Conservation (phyloP, 2,113 vertebrate genomes). For the Patagioenas fasciata region DNA sequence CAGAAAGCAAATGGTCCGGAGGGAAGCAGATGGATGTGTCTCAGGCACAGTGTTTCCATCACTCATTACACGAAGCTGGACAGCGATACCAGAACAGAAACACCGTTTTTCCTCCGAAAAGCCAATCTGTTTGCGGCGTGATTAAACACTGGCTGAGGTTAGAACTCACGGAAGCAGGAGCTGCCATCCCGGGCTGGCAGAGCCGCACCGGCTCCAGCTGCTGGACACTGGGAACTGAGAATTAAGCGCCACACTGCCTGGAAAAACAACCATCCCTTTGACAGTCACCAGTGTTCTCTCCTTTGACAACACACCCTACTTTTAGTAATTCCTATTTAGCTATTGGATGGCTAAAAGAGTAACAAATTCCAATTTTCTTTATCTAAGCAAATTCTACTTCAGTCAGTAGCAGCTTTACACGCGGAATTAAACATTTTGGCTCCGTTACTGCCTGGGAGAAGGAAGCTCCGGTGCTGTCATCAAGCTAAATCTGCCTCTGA, state of each 20-base stretch:
- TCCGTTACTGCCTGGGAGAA: not conserved
- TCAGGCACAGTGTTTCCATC: not conserved
- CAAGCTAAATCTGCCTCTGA: not conserved
- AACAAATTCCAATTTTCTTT: not conserved
- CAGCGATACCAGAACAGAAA: not conserved
- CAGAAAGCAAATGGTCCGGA: not conserved
- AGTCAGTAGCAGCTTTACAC: not conserved
- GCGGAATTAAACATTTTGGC: not conserved
- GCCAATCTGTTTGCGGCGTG: not conserved
- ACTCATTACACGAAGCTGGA: not conserved
- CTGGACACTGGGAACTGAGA: not conserved
- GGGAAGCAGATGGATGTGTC: not conserved
- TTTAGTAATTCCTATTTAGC: not conserved
- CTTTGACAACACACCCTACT: not conserved
- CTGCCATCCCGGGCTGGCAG: not conserved
- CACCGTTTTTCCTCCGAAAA: not conserved
- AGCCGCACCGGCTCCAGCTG: not conserved
- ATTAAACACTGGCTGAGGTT: not conserved
- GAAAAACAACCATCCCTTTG: not conserved
- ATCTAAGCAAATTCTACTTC: not conserved
- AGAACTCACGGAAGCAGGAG: not conserved
- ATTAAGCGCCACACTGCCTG: not conserved
- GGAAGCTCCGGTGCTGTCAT: not conserved
- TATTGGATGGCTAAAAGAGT: not conserved
- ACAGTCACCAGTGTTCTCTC: not conserved